phyloP scores from a whole-genome alignment of 2,888 invertebrate genomes.

The Phragmatobia fuliginosa region DNA sequence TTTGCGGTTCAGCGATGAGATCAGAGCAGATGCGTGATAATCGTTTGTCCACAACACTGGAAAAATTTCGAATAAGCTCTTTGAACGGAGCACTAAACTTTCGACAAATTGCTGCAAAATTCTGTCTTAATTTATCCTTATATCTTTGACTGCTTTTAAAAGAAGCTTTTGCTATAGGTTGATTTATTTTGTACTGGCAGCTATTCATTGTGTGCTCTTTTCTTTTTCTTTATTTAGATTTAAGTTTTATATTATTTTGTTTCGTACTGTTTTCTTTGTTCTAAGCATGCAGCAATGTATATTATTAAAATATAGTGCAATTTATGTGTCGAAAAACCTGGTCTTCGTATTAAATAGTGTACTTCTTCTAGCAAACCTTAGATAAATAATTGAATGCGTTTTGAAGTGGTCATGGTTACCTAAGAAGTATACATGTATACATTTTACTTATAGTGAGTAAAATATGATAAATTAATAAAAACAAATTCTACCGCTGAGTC shows the following conservation, averaged over 20 bases:
- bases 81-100: conserved; percentile 12
- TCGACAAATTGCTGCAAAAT: conserved; percentile 8
- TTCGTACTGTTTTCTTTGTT: neutral
- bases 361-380: too few relatives aligned
- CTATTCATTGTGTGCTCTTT: neutral
- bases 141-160: neutral
- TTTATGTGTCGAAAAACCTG: neutral
- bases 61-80: conserved; percentile 26
- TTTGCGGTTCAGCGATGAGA: conserved; percentile 49
- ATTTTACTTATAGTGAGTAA: too few relatives aligned
- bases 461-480: too few relatives aligned
- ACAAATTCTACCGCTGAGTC: conserved; percentile 84
- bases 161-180: neutral
- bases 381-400: too few relatives aligned
- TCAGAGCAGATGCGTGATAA: conserved; percentile 37
- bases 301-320: neutral
- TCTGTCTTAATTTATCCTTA: neutral
- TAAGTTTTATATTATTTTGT: neutral
- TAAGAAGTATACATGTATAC: too few relatives aligned
- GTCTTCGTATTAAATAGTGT: too few relatives aligned
- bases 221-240: neutral
- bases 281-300: neutral
- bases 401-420: neutral
- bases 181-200: neutral
- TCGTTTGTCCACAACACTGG: conserved; percentile 38